These are phyloP conservation scores for Diachrysia chrysitis DNA, from an alignment of 2,888 invertebrate species.

Conservation along the genomic window DNA sequence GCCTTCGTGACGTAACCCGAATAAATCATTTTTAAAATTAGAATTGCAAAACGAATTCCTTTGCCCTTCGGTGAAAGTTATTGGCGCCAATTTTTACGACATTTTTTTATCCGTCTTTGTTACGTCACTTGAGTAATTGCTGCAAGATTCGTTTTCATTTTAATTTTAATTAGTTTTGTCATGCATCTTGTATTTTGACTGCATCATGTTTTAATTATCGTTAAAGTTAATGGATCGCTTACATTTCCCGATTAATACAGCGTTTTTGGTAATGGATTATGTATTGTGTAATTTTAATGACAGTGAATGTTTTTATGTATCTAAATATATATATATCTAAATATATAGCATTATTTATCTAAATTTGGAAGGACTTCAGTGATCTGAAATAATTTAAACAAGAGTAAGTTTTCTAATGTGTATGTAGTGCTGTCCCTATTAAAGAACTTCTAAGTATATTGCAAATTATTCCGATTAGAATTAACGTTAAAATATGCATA, in stretches of 20 bases:
- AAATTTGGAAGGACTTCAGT: too few species aligned
- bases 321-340: too few species aligned
- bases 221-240: slow-evolving; percentile 32
- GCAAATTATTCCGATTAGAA: too few species aligned
- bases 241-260: slow-evolving; percentile 20
- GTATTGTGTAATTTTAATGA: too few species aligned
- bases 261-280: slow-evolving; percentile 17
- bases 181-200: slow-evolving; percentile 29
- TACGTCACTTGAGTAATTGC: slow-evolving; percentile 34
- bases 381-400: too few species aligned
- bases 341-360: too few species aligned
- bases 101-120: slow-evolving; percentile 34
- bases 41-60: slow-evolving; percentile 58
- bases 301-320: too few species aligned
- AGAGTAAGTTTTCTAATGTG: too few species aligned
- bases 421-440: too few species aligned
- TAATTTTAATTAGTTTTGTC: slow-evolving; percentile 40
- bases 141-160: slow-evolving; percentile 30
- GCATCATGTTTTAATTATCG: slow-evolving; percentile 32
- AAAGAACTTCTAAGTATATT: too few species aligned
- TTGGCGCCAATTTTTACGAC: slow-evolving; percentile 32
- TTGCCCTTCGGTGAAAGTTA: slow-evolving; percentile 57
- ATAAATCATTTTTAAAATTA: slow-evolving; percentile 51
- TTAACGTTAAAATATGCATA: too few species aligned
- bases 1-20: slow-evolving; percentile 40